Evolutionary conservation across 2,888 invertebrate species (phyloP).

Genomic region (Troides aeacus): DNA sequence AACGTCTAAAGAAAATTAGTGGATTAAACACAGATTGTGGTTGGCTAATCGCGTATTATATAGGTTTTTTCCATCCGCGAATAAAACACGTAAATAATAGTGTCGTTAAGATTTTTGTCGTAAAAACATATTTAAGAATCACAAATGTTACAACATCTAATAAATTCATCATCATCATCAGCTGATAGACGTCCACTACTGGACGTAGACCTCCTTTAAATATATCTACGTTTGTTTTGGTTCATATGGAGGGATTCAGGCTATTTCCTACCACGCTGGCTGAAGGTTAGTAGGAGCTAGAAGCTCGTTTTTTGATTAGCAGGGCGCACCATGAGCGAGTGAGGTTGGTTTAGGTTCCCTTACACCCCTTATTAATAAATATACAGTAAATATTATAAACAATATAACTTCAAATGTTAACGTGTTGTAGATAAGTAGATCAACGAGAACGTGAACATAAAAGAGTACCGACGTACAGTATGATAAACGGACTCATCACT

Average conservation of each 20-base stretch:
- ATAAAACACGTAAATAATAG: neutral
- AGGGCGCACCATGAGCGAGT: too few relatives aligned
- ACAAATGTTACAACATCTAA: neutral
- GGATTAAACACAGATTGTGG: neutral
- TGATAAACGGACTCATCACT: neutral
- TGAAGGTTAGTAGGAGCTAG: too few relatives aligned
- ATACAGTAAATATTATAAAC: neutral
- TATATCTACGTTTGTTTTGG: too few relatives aligned
- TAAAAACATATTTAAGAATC: neutral
- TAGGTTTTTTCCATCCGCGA: neutral
- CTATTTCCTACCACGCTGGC: too few relatives aligned
- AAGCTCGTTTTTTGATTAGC: too few relatives aligned
- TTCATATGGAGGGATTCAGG: too few relatives aligned
- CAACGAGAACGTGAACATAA: neutral
- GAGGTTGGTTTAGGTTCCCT: neutral
- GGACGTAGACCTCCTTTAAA: too few relatives aligned
- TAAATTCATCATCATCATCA: neutral
- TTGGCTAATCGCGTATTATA: neutral
- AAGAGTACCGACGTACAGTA: neutral
- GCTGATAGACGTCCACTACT: too few relatives aligned
- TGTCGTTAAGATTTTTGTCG: neutral
- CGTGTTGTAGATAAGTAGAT: neutral
- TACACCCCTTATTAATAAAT: neutral
- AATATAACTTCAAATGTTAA: neutral
- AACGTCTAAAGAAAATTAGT: too few relatives aligned